Base-by-base conservation (phyloP, 2,113 vertebrate species). In the Chascanopsetta lugubris region DNA sequence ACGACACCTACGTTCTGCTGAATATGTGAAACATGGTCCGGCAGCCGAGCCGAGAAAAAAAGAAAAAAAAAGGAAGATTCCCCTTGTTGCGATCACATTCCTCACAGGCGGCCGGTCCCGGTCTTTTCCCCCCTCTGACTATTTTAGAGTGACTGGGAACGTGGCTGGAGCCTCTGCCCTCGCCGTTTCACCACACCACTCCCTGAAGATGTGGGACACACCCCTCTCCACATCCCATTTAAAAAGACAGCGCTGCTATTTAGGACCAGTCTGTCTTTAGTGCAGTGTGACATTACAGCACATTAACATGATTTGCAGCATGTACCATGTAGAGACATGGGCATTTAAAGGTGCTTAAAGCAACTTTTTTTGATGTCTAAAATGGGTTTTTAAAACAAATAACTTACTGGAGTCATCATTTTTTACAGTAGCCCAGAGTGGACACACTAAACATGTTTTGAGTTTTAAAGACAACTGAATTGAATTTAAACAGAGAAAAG, bases 171-270 rank as follows among this genome's bases (percentile, higher is more conserved):
- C 70, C 86, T 87, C 85, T 72, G 81, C 82, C 88, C 87, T 86
- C 83, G 42, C 77, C 82, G 86, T 61, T 84, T 74, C 85, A 90
- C 85, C 85, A 72, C 81, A 72, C 78, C 72, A 70, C 83, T 88
- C 87, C 87, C 83, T 83, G 67, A 87, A 86, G 88, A 90, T 86
- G 86, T 82, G 65, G 85, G 82, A 93, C 93, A 94, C 92, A 91
- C 91, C 89, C 92, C 85, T 85, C 79, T 86, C 82, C 75, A 74
- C 85, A 80, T 81, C 76, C 59, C 79, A 86, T 89, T 93, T 93
- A 94, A 93, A 94, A 91, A 89, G 88, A 91, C 91, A 91, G 93
- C 6, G 77, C 78, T 77, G 65, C 54, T 73, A 77, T 85, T 79
- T 53, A 32, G 60, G 61, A 72, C 24, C 43, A 69, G 66, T 17